Evolutionary conservation across 2,113 vertebrate genomes (phyloP), one percentile per base, ranked within the genome.

Genomic region (Pipa parva): DNA sequence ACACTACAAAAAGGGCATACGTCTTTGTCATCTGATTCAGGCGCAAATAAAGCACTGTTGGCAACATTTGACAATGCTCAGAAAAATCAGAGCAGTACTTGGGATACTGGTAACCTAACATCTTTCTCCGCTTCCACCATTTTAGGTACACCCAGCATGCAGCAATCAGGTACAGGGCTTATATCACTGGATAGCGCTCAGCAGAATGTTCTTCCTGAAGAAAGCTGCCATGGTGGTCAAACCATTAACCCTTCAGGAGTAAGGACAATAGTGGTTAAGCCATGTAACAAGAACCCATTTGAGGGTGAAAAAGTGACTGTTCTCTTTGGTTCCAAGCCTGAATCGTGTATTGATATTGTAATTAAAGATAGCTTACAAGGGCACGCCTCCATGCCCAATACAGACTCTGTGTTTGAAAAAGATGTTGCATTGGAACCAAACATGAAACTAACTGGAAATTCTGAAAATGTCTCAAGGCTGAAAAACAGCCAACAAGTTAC

Each of bases 301-400:
- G 81, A 79, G 72, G 90, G 83, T 49, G 92, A 92, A 58, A 92
- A 91, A 81, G 82, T 89, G 71, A 89, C 80, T 7, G 77, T 91
- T 78, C 84, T 88, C 52, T 75, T 87, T 68, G 86, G 85, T 31
- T 76, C 77, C 21, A 87, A 79, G 78, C 70, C 83, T 49, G 84
- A 87, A 58, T 76, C 78, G 73, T 76, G 21, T 0, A 75, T 59
- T 71, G 67, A 72, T 71, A 71, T 70, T 71, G 59, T 59, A 2
- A 65, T 72, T 9, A 50, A 74, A 67, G 82, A 84, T 56, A 79
- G 76, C 75, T 73, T 79, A 36, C 60, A 59, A n/a, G 73, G 0
- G 28, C 55, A 75, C 76, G 79, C 81, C 20, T 64, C 60, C 63
- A 74, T 80, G 74, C 59, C 67, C 63, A 83, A 86, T 71, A 72